phyloP scores from a whole-genome alignment of 2,797 vertebrate genomes.

The Cichlasoma orientale region DNA sequence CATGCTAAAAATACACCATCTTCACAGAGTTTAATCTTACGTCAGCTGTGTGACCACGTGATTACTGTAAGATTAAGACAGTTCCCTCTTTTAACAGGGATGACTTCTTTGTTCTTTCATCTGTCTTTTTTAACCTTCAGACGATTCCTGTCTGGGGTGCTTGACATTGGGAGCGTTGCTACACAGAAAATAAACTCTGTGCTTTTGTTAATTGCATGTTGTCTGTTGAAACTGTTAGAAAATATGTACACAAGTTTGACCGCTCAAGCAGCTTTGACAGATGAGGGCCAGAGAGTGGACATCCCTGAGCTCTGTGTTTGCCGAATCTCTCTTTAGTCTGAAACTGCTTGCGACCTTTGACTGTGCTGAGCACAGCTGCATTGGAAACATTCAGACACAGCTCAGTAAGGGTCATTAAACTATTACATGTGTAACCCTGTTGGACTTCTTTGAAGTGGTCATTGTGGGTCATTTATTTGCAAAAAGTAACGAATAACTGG shows the following conservation, averaged over 20 bases:
- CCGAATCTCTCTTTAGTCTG: background rate
- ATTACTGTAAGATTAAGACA: background rate
- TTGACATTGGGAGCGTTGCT: background rate
- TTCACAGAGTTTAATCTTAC: background rate
- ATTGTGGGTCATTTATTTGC: background rate
- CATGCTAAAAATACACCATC: background rate
- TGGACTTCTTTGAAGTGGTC: background rate
- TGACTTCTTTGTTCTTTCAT: slow-evolving; percentile 5
- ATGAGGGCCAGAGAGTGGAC: background rate
- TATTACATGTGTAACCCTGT: slow-evolving; percentile 6
- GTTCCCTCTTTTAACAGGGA: background rate
- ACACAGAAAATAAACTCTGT: background rate
- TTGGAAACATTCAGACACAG: slow-evolving; percentile 1
- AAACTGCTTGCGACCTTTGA: slow-evolving; percentile 20
- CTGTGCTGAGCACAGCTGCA: background rate
- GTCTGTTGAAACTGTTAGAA: background rate
- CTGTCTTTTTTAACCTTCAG: slow-evolving; percentile 6
- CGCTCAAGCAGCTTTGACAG: background rate
- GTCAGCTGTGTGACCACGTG: background rate
- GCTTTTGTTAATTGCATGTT: background rate
- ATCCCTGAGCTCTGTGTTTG: background rate
- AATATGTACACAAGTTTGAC: background rate
- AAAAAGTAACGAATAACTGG: background rate
- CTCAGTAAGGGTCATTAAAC: slow-evolving; percentile 16
- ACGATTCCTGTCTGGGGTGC: background rate